Evolutionary conservation across 2,888 invertebrate genomes (phyloP), one percentile per base, ranked within the genome.

Genomic region (Harpagoxenus sublaevis): DNA sequence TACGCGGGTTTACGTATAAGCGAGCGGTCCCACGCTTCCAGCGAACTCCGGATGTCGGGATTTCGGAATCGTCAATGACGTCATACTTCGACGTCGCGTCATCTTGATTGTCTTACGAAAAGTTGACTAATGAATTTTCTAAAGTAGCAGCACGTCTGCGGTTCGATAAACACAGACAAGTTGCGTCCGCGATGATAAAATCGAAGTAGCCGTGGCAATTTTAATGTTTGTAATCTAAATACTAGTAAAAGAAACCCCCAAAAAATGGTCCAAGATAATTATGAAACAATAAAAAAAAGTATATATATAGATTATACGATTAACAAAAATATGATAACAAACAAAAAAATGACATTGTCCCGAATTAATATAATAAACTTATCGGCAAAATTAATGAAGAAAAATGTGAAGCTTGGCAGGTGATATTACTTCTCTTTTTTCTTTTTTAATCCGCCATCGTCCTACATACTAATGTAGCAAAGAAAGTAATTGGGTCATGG

Each of bases 1-100:
- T n/a, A n/a, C 12, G 10, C 18, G 35, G 23, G 35, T 75, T 75
- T 75, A 51, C 65, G 18, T 65, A 23, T 0, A 63, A 75, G 35
- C 62, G 23, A 62, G n/a, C 23, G 35, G 6, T 45, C 6, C 28
- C 45, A 15, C 42, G 65, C n/a, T 66, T 28, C 6, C 39, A 8
- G 12, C 31, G 15, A 39, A 55, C 18, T 42, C 31, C 4, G 60
- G 28, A 31, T 42, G 15, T 55, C 3, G 35, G 2, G 53, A 39
- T 73, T 57, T 31, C 18, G 28, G 5, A 39, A 53, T 39, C 23
- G 15, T 15, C 10, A 39, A 10, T n/a, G 42, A 60, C 12, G 31
- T 71, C 39, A 9, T n/a, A n/a, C 2, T 3, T 15, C 2, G 15
- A 60, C 31, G 12, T 51, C 51, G 3, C 48, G 15, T 48, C 48